A percentile compares a stretch with the other conserved stretches of the same genome.
Evolutionary conservation across 2,113 vertebrate species (phyloP).

Genomic region (Rhinolophus ferrumequinum): DNA sequence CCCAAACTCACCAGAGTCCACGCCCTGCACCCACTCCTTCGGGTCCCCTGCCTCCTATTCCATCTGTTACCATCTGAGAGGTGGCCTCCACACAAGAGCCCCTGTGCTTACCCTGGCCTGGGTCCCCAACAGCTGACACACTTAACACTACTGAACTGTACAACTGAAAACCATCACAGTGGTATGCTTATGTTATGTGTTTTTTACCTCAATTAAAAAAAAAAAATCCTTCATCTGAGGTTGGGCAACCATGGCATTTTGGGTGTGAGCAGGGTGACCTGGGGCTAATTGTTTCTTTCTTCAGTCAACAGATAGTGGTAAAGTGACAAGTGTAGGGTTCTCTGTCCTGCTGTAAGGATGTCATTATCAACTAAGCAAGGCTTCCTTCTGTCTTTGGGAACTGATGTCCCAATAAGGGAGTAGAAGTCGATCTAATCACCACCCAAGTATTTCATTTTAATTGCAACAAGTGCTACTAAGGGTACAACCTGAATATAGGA

Average conservation of each 20-base stretch:
- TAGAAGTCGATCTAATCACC: not conserved
- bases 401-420: not conserved
- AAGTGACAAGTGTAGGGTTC: no score
- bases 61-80: not conserved
- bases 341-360: not conserved
- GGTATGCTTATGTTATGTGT: accelerated
- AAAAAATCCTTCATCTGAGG: not conserved
- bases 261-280: not conserved
- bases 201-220: not conserved
- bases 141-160: not conserved
- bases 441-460: not conserved
- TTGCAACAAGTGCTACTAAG: accelerated
- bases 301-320: no score
- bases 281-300: not conserved
- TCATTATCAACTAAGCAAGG: accelerated
- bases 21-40: no score
- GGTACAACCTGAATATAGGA: accelerated
- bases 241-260: not conserved
- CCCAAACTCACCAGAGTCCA: not conserved
- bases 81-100: not conserved
- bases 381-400: not conserved
- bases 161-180: accelerated
- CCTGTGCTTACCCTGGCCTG: not conserved
- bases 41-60: no score
- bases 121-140: no score